phyloP scores from a whole-genome alignment of 2,797 vertebrate genomes.

The Prunella strophiata region DNA sequence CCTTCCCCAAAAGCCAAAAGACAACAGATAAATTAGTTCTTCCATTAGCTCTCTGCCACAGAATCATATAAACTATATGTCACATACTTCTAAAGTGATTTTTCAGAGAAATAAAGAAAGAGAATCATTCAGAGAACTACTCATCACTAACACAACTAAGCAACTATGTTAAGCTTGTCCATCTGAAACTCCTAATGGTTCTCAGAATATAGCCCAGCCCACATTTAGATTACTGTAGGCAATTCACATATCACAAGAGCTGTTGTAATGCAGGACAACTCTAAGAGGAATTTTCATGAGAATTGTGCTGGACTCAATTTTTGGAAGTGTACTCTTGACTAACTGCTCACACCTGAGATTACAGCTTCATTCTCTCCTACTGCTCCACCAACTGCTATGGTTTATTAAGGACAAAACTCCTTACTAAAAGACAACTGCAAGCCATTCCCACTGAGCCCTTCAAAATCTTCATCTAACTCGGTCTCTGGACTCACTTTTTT shows the following conservation, averaged over 20 bases:
- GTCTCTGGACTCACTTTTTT: not conserved
- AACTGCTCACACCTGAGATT: not conserved
- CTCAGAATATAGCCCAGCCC: not conserved
- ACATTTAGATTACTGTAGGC: not conserved
- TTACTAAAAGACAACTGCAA: not conserved
- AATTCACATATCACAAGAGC: not conserved
- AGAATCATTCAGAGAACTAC: not conserved
- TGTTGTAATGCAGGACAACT: not conserved
- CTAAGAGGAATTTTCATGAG: not conserved
- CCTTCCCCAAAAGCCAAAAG: not conserved
- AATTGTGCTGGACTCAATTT: not conserved
- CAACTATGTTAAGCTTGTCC: not conserved
- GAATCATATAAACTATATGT: not conserved
- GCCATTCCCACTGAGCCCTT: not conserved
- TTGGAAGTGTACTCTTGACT: not conserved
- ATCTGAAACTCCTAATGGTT: not conserved
- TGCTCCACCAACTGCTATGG: not conserved
- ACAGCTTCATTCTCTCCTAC: not conserved
- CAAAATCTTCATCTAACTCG: not conserved
- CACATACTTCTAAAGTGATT: not conserved
- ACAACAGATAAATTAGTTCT: not conserved
- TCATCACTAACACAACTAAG: not conserved
- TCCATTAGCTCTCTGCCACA: not conserved
- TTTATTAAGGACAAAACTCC: not conserved
- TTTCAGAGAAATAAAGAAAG: not conserved